phyloP scores from a whole-genome alignment of 2,113 vertebrate species.

The Mandrillus leucophaeus region DNA sequence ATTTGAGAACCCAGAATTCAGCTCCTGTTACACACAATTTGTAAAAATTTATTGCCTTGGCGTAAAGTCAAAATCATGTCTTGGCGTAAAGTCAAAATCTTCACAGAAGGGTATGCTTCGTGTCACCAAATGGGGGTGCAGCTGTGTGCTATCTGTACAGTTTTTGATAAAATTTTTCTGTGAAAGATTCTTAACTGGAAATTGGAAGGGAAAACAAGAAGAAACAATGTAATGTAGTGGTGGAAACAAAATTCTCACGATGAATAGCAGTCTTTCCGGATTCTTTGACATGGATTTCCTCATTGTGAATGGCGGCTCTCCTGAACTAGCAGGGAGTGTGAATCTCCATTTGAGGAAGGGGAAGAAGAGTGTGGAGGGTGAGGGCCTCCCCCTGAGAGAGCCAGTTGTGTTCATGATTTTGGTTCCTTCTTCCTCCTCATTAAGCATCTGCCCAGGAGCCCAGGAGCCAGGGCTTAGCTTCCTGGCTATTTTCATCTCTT shows the following conservation, averaged over 20 bases:
- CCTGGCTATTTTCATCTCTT: not conserved
- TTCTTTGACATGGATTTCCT: not conserved
- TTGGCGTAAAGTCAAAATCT: conserved; percentile 75
- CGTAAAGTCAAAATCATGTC: conserved; percentile 66
- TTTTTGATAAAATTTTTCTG: conserved; percentile 73
- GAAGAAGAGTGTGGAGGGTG: too few relatives aligned
- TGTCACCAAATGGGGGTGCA: not conserved
- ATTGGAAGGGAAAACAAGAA: not conserved
- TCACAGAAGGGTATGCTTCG: conserved; percentile 55
- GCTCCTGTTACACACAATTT: conserved; percentile 77
- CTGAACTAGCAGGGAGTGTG: fast-evolving
- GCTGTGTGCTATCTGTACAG: not conserved
- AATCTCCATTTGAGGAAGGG: not conserved
- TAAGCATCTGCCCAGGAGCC: not conserved
- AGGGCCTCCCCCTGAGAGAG: not conserved
- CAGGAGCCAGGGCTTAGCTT: too few relatives aligned
- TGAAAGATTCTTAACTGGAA: conserved; percentile 25
- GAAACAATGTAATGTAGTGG: not conserved
- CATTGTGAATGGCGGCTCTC: fast-evolving
- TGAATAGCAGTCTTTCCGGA: not conserved
- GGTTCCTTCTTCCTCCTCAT: not conserved
- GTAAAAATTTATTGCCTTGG: conserved; percentile 81
- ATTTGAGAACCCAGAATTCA: conserved; percentile 77
- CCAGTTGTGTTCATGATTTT: not conserved
- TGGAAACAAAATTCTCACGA: conserved; percentile 46